phyloP scores from a whole-genome alignment of 2,888 invertebrate species.

The Drosophila neotestacea region DNA sequence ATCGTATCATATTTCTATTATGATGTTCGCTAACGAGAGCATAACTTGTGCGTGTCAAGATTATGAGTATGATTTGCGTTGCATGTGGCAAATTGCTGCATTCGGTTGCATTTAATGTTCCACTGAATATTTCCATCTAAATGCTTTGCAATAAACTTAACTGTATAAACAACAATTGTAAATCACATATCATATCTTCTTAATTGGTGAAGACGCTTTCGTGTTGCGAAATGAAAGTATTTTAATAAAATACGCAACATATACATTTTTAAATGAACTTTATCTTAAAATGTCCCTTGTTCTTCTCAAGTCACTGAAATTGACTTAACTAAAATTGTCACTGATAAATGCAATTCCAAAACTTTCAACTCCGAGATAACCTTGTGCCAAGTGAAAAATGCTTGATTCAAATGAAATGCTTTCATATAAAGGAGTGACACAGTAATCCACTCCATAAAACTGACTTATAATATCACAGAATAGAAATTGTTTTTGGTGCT shows the following conservation, averaged over 20 bases:
- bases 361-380: background rate
- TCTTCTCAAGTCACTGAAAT: background rate
- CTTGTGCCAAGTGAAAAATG: too few relatives aligned
- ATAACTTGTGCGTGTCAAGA: constrained; percentile 67
- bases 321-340: background rate
- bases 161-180: constrained; percentile 22
- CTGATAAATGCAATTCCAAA: background rate
- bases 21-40: constrained; percentile 74
- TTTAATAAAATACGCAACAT: background rate
- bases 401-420: too few relatives aligned
- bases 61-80: constrained; percentile 48
- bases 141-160: constrained; percentile 26
- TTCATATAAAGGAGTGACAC: too few relatives aligned
- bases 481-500: too few relatives aligned
- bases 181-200: constrained; percentile 13
- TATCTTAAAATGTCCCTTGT: background rate
- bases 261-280: background rate
- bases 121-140: constrained; percentile 29
- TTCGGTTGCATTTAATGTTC: constrained; percentile 63
- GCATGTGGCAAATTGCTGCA: constrained; percentile 72
- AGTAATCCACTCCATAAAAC: too few relatives aligned
- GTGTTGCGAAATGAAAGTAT: constrained; percentile 42
- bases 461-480: too few relatives aligned
- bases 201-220: constrained; percentile 6
- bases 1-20: constrained; percentile 1